These are phyloP conservation scores for Fissipunctia ypsillon DNA, from an alignment of 2,888 invertebrate genomes.

Conservation along the genomic window DNA sequence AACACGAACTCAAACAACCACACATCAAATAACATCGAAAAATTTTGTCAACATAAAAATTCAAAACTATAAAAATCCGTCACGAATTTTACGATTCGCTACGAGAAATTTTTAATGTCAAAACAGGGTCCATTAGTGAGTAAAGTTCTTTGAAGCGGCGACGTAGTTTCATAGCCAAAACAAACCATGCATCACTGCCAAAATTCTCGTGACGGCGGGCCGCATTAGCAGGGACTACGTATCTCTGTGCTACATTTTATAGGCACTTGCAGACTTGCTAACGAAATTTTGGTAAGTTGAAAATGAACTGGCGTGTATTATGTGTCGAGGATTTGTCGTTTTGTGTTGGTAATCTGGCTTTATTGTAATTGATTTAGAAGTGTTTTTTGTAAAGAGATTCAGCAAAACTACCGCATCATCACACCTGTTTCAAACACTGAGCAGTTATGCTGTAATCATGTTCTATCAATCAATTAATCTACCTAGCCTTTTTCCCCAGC, in stretches of 20 bases:
- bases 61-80: constrained; percentile 68
- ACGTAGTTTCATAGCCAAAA: constrained; percentile 86
- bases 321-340: neutral
- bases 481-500: neutral
- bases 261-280: constrained; percentile 48
- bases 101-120: constrained; percentile 75
- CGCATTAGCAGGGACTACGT: constrained; percentile 65
- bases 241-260: constrained; percentile 56
- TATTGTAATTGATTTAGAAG: neutral
- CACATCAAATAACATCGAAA: constrained; percentile 45
- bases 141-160: constrained; percentile 66
- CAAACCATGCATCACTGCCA: constrained; percentile 90
- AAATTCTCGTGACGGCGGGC: constrained; percentile 73
- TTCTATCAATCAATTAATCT: neutral
- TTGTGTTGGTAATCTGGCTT: constrained; percentile 9
- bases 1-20: constrained; percentile 26
- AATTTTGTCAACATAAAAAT: constrained; percentile 66
- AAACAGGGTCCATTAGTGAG: constrained; percentile 85
- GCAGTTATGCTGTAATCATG: neutral
- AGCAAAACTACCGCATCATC: neutral
- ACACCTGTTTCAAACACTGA: neutral
- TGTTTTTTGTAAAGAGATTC: neutral
- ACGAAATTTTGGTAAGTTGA: constrained; percentile 44
- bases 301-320: constrained; percentile 34
- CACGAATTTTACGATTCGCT: constrained; percentile 69